phyloP scores from a whole-genome alignment of 2,888 invertebrate species.

The Coelinius sp. region DNA sequence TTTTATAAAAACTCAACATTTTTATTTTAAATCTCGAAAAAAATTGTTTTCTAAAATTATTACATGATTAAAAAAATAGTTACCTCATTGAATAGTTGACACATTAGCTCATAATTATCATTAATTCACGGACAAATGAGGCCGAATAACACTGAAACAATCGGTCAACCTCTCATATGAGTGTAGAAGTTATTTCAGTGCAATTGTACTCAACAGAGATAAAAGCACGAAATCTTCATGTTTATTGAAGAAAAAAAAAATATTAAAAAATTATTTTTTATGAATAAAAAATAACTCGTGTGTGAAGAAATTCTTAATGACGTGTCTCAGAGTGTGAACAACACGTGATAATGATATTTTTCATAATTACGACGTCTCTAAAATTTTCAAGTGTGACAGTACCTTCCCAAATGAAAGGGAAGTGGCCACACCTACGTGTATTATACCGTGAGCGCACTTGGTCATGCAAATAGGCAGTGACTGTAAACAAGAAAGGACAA shows the following conservation, averaged over 20 bases:
- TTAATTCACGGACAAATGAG: slow-evolving; percentile 22
- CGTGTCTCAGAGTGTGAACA: not conserved
- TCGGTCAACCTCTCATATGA: not conserved
- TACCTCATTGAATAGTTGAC: slow-evolving; percentile 13
- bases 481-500: slow-evolving; percentile 28
- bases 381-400: not conserved
- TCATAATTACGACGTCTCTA: not conserved
- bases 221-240: too few species aligned
- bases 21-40: too few species aligned
- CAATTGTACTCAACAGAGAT: slow-evolving; percentile 10
- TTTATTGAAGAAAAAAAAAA: too few species aligned
- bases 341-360: not conserved
- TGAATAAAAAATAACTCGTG: too few species aligned
- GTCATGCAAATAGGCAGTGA: slow-evolving; percentile 33
- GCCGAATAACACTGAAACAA: not conserved
- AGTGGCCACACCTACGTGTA: slow-evolving; percentile 36
- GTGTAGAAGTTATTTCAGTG: slow-evolving; percentile 15
- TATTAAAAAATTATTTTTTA: too few species aligned
- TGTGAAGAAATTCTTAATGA: too few species aligned
- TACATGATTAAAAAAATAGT: too few species aligned
- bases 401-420: slow-evolving; percentile 36
- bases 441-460: slow-evolving; percentile 33
- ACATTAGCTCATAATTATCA: slow-evolving; percentile 17
- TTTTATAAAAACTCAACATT: too few species aligned
- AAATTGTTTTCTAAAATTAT: not conserved